Base-by-base conservation (phyloP, 1,140 invertebrate genomes). In the Vollenhovia emeryi region DNA sequence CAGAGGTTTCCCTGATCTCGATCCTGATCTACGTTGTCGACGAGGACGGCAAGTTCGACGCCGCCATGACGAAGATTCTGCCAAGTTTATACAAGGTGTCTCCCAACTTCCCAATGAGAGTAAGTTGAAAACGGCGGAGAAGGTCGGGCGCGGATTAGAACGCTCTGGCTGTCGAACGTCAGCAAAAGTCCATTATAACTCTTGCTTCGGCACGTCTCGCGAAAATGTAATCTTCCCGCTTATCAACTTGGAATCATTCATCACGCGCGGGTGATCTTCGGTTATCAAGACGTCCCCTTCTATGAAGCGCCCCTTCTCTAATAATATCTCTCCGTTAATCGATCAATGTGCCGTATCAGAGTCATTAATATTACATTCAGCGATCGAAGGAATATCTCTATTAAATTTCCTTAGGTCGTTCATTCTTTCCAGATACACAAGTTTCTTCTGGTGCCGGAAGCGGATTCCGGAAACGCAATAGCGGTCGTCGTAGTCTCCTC, bases 401-500 rank as follows among this genome's bases (percentile, higher is more conserved):
- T 90, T 79, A 76, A 84, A 76, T 84, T 75, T 59, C 48, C 21
- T 71, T 75, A 69, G 59, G 9, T 82, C 15, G 43, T 43, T 64
- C 45, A 59, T 79, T 89, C 71, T 86, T 88, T 76, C 75, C 90
- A 95, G 94, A 92, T 95, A 82, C 92, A 88, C 18, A 94, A 93
- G 78, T 88, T 94, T 30, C 94, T 95, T 69, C 59, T 95, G 76
- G 86, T 94, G 21, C 93, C 93, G 85, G 94, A 95, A 91, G 84
- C 93, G 64, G 93, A 95, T 87, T 93, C 93, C 5, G 92, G 93
- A 62, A 95, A 95, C 86, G 93, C 95, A 18, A 95, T 96, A 88
- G 95, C 95, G 9, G 95, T 95, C 15, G 93, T 96, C 57, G 93
- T 95, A 21, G 94, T 96, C 57, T 95, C 95, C 9, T 95, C 95